Evolutionary conservation across 1,140 invertebrate genomes (phyloP).

Genomic region (Dinothrombium tinctorium): DNA sequence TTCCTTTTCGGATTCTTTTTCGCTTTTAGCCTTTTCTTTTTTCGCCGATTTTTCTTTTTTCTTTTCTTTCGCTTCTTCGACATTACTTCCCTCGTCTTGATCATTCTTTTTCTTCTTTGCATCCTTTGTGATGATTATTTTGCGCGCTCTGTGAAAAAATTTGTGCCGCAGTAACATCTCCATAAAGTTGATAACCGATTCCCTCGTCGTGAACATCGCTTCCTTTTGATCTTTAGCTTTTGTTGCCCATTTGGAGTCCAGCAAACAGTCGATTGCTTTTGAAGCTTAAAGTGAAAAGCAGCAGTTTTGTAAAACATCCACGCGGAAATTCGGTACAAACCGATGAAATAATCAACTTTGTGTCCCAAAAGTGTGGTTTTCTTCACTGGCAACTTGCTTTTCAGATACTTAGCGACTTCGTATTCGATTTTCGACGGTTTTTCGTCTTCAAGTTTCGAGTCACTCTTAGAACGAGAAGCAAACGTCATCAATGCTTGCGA

Average conservation of each 20-base stretch:
- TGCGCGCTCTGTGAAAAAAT: conserved; percentile 80
- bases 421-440: conserved; percentile 78
- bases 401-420: conserved; percentile 72
- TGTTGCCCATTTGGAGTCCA: conserved; percentile 75
- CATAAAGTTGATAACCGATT: conserved; percentile 32
- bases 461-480: background rate
- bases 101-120: conserved; percentile 27
- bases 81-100: background rate
- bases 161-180: conserved; percentile 58
- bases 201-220: conserved; percentile 51
- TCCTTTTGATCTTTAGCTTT: conserved; percentile 31
- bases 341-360: conserved; percentile 88
- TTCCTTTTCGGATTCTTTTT: conserved; percentile 19
- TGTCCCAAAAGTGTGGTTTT: conserved; percentile 86
- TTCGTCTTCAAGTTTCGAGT: conserved; percentile 22
- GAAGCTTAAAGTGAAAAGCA: conserved; percentile 20
- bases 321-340: conserved; percentile 24
- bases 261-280: conserved; percentile 68
- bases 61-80: conserved; percentile 19
- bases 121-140: conserved; percentile 43
- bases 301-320: conserved; percentile 4
- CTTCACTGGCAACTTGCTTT: conserved; percentile 71
- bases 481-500: too few species aligned
- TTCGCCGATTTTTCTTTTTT: conserved; percentile 26
- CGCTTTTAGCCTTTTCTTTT: conserved; percentile 26